These are phyloP conservation scores for Apis florea DNA, from an alignment of 1,140 invertebrate genomes.

Conservation along the genomic window DNA sequence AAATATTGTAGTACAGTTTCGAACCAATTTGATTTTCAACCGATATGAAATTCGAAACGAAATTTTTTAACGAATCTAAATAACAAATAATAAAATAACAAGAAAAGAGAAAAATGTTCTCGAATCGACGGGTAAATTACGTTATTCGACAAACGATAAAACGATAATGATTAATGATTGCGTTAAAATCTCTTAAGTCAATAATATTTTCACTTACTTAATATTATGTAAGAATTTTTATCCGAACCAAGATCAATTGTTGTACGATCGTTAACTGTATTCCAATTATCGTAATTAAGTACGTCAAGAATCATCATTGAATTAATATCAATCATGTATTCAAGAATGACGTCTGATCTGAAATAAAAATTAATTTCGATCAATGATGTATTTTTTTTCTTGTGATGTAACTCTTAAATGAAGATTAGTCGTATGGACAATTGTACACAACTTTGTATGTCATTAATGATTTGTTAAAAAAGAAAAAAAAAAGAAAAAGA, in stretches of 20 bases:
- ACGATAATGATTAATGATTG: neutral
- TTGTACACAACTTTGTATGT: too few species aligned
- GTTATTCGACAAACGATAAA: neutral
- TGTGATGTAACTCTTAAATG: neutral
- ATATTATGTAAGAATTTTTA: constrained; percentile 25
- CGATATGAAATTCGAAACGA: neutral
- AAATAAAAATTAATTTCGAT: neutral
- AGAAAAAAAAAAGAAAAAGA: neutral
- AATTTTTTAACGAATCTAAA: too few species aligned
- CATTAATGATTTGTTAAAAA: too few species aligned
- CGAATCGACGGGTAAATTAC: neutral
- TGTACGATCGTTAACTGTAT: constrained; percentile 10
- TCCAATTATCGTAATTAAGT: constrained; percentile 35
- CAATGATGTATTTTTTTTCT: neutral
- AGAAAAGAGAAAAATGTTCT: neutral
- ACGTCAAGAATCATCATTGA: neutral
- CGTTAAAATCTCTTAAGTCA: neutral
- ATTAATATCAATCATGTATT: constrained; percentile 12
- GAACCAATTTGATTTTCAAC: neutral
- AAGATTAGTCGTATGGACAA: neutral
- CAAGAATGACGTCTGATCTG: too few species aligned
- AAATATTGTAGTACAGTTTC: neutral
- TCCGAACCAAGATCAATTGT: neutral
- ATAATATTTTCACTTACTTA: constrained; percentile 12
- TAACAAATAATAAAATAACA: neutral